Base-by-base conservation (phyloP, 2,888 invertebrate genomes). In the Megaustenia siamemsis region DNA sequence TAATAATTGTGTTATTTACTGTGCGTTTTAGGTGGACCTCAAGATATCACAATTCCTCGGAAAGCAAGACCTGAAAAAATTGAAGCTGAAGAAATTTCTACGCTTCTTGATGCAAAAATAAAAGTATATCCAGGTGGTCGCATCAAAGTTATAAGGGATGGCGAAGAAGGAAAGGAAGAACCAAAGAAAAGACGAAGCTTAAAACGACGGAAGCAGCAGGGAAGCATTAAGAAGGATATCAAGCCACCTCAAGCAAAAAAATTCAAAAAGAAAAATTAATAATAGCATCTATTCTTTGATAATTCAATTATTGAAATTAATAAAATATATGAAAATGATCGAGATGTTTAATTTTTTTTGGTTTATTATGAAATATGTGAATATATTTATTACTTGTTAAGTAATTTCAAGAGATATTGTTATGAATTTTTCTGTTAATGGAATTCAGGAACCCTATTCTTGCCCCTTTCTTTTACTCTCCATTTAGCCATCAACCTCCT, bases 51-150 rank as follows among this genome's bases (percentile, higher is more conserved):
- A 12, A 73, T 90, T 15, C 89, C 89, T 1, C 79, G 81, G 75
- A 45, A 78, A 32, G 66, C 35, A 49, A 56, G 10, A 71, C 71
- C 43, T 32, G 76, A 75, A 10, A 32, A 38, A 45, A 83, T 81
- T 77, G 89, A 90, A 45, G 86, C 88, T 38, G 92, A 91, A 77
- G 93, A 92, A 15, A 88, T 93, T n/a, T 90, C 92, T 21, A 92
- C 93, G 32, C 87, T 93, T 1, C 82, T 87, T 68, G 86, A 88
- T 56, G 92, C 89, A 28, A 88, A 90, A 82, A 92, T 93, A n/a
- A 86, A 87, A 82, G 90, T 92, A 12, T 86, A 84, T 73, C 86
- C 88, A 10, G 82, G 84, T 69, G 91, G 91, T 28, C 38, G 43
- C n/a, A 75, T 85, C 32, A 28, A 49, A 35, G 38, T 85, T 43